Evolutionary conservation across 2,113 vertebrate species (phyloP).

Genomic region (Picathartes gymnocephalus): DNA sequence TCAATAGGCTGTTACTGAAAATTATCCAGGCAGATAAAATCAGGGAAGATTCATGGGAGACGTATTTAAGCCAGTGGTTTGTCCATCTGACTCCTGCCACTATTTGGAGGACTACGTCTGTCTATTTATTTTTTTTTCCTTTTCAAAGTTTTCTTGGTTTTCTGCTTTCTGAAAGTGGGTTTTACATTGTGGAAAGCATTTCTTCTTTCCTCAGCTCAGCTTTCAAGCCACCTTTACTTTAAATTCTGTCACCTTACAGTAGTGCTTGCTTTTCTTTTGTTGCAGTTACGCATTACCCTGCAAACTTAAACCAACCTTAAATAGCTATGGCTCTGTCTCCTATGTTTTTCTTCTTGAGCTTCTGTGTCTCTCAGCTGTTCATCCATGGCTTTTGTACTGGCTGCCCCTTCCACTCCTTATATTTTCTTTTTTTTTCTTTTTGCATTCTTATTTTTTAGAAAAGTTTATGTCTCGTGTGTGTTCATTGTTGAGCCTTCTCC

Average conservation of each 20-base stretch:
- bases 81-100: not conserved
- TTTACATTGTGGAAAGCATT: not conserved
- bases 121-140: not conserved
- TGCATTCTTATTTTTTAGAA: not conserved
- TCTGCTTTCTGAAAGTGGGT: not conserved
- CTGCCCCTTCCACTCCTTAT: rapidly evolving
- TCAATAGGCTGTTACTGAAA: not conserved
- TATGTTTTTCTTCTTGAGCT: not conserved
- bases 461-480: not conserved
- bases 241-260: not conserved
- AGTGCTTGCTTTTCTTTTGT: not conserved
- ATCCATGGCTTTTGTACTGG: not conserved
- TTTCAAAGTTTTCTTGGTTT: not conserved
- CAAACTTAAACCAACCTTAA: not conserved
- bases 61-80: not conserved
- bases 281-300: not conserved
- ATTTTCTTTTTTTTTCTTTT: not conserved
- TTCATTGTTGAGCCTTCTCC: not conserved
- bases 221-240: not conserved
- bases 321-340: not conserved
- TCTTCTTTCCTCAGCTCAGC: not conserved
- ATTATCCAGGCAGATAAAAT: not conserved
- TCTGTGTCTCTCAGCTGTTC: not conserved
- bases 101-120: not conserved
- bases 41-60: not conserved